A percentile compares a stretch with the other conserved stretches of the same genome.
phyloP scores from a whole-genome alignment of 2,797 vertebrate species.

The Glossophaga mutica region DNA sequence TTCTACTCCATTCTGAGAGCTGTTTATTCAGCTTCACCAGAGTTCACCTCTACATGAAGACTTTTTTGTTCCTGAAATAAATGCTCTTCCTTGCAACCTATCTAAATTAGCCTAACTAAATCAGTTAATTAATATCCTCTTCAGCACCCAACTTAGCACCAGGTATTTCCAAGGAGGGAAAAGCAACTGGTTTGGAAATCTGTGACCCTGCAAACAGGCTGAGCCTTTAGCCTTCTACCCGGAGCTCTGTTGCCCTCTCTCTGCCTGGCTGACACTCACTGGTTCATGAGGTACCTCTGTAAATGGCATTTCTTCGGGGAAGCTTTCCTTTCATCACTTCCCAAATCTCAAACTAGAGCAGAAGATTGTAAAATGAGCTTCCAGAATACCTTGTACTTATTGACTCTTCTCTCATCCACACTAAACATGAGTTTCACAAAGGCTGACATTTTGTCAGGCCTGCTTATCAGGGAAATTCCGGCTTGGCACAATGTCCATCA shows the following conservation, averaged over 20 bases:
- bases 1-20: neutral
- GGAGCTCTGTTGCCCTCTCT: neutral
- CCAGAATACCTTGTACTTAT: neutral
- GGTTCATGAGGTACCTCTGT: neutral
- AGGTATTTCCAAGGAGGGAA: neutral
- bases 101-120: neutral
- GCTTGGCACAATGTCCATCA: neutral
- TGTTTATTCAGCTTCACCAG: neutral
- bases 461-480: neutral
- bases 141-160: neutral
- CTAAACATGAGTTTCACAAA: neutral
- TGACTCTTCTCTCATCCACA: neutral
- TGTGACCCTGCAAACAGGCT: neutral
- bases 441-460: neutral
- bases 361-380: neutral
- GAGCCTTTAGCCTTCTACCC: neutral
- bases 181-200: neutral
- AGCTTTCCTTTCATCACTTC: neutral
- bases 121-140: neutral
- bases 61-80: neutral
- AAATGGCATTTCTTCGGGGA: neutral
- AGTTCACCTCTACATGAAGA: neutral
- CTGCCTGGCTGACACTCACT: neutral
- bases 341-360: neutral
- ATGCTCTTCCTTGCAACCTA: neutral